phyloP scores from a whole-genome alignment of 2,113 vertebrate species.

The Barnardius zonarius region DNA sequence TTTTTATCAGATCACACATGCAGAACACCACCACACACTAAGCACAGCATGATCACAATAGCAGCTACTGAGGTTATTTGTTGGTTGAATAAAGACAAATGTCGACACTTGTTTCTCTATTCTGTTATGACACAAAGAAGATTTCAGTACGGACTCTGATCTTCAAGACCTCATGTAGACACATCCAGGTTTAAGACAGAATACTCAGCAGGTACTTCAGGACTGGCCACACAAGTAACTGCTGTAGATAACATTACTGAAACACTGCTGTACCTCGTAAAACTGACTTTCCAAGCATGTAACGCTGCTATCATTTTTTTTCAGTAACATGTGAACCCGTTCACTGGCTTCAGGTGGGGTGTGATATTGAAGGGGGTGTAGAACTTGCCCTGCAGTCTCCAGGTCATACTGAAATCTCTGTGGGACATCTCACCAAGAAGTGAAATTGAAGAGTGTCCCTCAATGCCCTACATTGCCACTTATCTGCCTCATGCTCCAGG shows the following conservation, averaged over 20 bases:
- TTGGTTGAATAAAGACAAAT: not conserved
- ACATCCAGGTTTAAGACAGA: not conserved
- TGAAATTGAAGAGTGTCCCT: not conserved
- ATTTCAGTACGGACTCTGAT: not conserved
- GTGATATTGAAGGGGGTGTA: not conserved
- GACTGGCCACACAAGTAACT: not conserved
- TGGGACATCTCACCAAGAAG: not conserved
- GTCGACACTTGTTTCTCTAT: not conserved
- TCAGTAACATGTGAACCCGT: not conserved
- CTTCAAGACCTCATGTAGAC: not conserved
- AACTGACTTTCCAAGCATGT: not conserved
- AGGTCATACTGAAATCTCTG: rapidly evolving
- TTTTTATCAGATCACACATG: not conserved
- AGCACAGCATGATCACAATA: not conserved
- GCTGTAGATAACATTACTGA: not conserved
- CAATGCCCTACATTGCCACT: not conserved
- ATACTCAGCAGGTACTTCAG: not conserved
- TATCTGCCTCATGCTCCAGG: not conserved
- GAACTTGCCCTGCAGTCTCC: rapidly evolving
- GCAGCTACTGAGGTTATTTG: not conserved
- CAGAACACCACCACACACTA: not conserved
- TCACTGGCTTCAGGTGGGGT: not conserved
- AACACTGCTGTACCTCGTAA: not conserved
- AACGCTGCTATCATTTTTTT: not conserved
- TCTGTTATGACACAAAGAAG: not conserved